These are phyloP conservation scores for Gavia stellata DNA, from an alignment of 2,113 vertebrate species.

Conservation along the genomic window DNA sequence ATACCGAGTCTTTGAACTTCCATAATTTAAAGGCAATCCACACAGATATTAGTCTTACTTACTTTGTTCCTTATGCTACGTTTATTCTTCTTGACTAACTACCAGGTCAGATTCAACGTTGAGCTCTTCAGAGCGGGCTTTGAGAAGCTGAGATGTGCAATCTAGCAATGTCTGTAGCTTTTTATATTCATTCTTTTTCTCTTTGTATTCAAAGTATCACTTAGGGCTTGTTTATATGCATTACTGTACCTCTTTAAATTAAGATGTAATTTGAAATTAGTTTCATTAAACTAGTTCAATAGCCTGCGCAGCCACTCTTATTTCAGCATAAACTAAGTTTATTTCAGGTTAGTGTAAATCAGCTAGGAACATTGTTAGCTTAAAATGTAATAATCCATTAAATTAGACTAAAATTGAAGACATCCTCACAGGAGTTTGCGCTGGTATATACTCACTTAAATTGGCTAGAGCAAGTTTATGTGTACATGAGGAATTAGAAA, in stretches of 20 bases:
- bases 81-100: neutral
- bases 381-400: conserved; percentile 42
- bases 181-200: neutral
- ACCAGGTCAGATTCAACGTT: neutral
- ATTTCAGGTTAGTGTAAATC: conserved; percentile 23
- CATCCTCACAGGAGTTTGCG: neutral
- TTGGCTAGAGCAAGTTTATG: neutral
- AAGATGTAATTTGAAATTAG: conserved; percentile 21
- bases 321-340: conserved; percentile 5
- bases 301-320: neutral
- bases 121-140: neutral
- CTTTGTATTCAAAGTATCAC: neutral
- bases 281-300: conserved; percentile 18
- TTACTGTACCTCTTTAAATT: conserved; percentile 12
- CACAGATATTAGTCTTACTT: neutral
- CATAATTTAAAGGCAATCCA: neutral
- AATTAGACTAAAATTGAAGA: neutral
- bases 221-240: conserved; percentile 18
- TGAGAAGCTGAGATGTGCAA: neutral
- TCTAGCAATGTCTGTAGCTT: neutral
- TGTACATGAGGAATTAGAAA: neutral
- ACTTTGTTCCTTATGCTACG: neutral
- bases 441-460: neutral
- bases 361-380: conserved; percentile 4
- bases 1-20: neutral